These are phyloP conservation scores for Drosophila auraria DNA, from an alignment of 1,140 invertebrate species.

Conservation along the genomic window DNA sequence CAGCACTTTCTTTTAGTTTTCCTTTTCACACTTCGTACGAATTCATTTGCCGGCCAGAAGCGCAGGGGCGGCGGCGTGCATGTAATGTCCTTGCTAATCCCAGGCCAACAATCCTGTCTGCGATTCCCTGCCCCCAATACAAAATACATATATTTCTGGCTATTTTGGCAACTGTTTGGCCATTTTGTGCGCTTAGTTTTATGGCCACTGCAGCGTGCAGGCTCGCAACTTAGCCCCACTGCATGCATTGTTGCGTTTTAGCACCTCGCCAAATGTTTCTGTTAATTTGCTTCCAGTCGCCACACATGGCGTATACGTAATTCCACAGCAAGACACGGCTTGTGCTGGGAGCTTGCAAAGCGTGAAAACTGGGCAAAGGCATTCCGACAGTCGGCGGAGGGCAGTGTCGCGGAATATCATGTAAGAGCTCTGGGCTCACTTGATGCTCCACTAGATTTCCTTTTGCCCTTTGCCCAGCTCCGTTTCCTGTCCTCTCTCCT, in stretches of 20 bases:
- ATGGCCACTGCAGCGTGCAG: slow-evolving; percentile 39
- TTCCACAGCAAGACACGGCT: background rate
- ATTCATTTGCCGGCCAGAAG: slow-evolving; percentile 35
- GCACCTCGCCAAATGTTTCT: slow-evolving; percentile 59
- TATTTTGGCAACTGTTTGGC: slow-evolving; percentile 49
- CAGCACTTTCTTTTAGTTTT: slow-evolving; percentile 23
- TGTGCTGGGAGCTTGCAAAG: background rate
- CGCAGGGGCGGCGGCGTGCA: slow-evolving; percentile 14
- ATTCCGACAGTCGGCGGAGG: background rate
- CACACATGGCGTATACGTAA: slow-evolving; percentile 47
- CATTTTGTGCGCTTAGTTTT: slow-evolving; percentile 55
- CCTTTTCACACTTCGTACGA: slow-evolving; percentile 33
- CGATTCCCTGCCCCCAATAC: slow-evolving; percentile 30
- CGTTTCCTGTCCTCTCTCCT: slow-evolving; percentile 9
- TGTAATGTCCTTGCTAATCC: slow-evolving; percentile 49
- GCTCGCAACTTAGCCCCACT: slow-evolving; percentile 28
- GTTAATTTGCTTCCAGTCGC: slow-evolving; percentile 50
- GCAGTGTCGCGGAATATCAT: slow-evolving; percentile 27
- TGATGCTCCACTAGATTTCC: slow-evolving; percentile 7
- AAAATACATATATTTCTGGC: slow-evolving; percentile 13
- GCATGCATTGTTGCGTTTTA: slow-evolving; percentile 57
- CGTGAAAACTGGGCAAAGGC: slow-evolving; percentile 23
- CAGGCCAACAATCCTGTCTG: slow-evolving; percentile 27
- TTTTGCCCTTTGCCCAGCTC: slow-evolving; percentile 4
- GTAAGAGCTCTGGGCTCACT: slow-evolving; percentile 30